Conservation (phyloP, 2,797 vertebrate genomes). For the Sarcophilus harrisii region DNA sequence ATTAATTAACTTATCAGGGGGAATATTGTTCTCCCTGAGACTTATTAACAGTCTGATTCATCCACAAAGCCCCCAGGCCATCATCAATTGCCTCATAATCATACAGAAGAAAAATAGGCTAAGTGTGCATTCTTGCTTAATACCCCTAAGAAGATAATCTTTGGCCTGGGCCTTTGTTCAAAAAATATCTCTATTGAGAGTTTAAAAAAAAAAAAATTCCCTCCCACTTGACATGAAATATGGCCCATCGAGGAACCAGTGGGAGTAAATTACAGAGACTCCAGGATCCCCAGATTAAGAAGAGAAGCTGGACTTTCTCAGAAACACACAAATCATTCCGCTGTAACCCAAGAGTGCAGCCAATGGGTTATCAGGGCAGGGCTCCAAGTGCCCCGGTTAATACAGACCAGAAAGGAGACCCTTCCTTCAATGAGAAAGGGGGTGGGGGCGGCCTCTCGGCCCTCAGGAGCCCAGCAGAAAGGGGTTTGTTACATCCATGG, state of each 20-base stretch:
- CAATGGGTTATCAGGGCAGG: conserved; percentile 73
- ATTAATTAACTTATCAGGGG: conserved; percentile 79
- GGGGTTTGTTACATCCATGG: conserved; percentile 44
- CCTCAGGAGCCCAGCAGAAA: conserved; percentile 30
- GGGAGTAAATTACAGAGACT: conserved; percentile 75
- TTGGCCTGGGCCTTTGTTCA: conserved; percentile 76
- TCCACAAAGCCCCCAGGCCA: conserved; percentile 74
- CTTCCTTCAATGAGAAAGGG: conserved; percentile 77
- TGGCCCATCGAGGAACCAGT: conserved; percentile 64
- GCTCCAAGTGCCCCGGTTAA: conserved; percentile 78
- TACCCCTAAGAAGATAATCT: conserved; percentile 50
- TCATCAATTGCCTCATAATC: conserved; percentile 77
- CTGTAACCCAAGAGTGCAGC: conserved; percentile 75
- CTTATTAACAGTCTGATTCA: conserved; percentile 83
- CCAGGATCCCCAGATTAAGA: conserved; percentile 76
- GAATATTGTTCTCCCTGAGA: conserved; percentile 76
- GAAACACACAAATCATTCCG: conserved; percentile 80
- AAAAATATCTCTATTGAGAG: conserved; percentile 78
- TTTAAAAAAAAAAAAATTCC: conserved; percentile 20
- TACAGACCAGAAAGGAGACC: conserved; percentile 77
- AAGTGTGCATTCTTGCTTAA: conserved; percentile 62
- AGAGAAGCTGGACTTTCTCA: conserved; percentile 78
- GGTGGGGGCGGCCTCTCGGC: conserved; percentile 7
- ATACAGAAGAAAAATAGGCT: conserved; percentile 74
- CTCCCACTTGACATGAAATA: conserved; percentile 79